A percentile compares a stretch with the other conserved stretches of the same genome.
Evolutionary conservation across 2,113 vertebrate species (phyloP).

Genomic region (Anser cygnoides): DNA sequence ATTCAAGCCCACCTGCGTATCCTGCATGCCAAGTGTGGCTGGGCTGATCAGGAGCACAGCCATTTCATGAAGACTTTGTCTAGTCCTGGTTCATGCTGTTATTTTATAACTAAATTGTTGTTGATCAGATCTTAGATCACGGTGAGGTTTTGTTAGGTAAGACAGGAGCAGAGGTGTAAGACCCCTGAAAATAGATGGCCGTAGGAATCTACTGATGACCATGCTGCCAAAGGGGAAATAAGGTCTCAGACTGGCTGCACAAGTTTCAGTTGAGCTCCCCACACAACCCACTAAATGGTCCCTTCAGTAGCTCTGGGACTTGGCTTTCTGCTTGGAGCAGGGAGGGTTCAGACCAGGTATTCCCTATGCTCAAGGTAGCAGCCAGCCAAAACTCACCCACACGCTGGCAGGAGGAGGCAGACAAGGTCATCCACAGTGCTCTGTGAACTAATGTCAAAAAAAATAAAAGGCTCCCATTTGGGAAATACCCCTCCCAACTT

Average conservation of each 20-base stretch:
- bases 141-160: background rate
- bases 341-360: background rate
- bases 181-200: background rate
- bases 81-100: background rate
- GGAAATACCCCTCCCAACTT: background rate
- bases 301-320: background rate
- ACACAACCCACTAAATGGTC: background rate
- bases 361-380: background rate
- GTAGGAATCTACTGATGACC: background rate
- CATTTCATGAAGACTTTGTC: background rate
- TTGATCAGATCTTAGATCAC: background rate
- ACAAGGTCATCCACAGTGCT: rapidly evolving
- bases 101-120: background rate
- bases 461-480: background rate
- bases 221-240: background rate
- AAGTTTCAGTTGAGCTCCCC: background rate
- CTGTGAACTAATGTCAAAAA: background rate
- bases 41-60: background rate
- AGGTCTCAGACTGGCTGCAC: conserved; percentile 1
- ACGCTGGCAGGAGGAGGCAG: rapidly evolving
- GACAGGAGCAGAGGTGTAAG: background rate
- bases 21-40: rapidly evolving
- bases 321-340: background rate
- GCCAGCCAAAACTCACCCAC: rapidly evolving
- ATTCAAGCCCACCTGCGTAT: background rate